Conservation (phyloP, 2,888 invertebrate genomes). For the Oligia fasciuncula region DNA sequence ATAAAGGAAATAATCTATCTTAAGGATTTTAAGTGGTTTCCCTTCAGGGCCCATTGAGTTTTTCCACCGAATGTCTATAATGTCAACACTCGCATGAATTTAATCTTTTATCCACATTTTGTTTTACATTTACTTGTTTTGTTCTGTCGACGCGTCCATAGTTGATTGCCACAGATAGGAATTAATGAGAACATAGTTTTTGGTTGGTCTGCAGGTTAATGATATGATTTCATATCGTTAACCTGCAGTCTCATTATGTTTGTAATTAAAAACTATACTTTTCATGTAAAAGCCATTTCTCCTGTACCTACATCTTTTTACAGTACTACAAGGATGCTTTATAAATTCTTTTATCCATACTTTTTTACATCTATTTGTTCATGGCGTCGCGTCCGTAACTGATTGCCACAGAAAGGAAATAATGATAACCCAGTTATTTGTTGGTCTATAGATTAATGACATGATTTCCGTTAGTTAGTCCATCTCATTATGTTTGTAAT, state of each 20-base stretch:
- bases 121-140: neutral
- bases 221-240: too few species aligned
- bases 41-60: too few species aligned
- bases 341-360: conserved; percentile 13
- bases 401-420: conserved; percentile 22
- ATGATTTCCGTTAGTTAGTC: neutral
- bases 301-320: neutral
- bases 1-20: too few species aligned
- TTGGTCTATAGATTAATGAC: conserved; percentile 7
- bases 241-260: neutral
- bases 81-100: conserved; percentile 15
- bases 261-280: neutral
- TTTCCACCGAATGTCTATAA: neutral
- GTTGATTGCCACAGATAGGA: conserved; percentile 15
- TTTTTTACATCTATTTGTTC: neutral
- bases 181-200: conserved; percentile 23
- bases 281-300: neutral
- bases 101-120: conserved; percentile 9
- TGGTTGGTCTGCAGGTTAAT: conserved; percentile 10
- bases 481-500: neutral
- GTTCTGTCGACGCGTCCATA: conserved; percentile 10
- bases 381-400: conserved; percentile 9
- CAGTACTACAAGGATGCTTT: neutral
- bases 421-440: conserved; percentile 27
- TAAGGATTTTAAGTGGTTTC: too few species aligned